A percentile compares a stretch with the other conserved stretches of the same genome.
phyloP scores from a whole-genome alignment of 2,113 vertebrate genomes.

The Egretta garzetta region DNA sequence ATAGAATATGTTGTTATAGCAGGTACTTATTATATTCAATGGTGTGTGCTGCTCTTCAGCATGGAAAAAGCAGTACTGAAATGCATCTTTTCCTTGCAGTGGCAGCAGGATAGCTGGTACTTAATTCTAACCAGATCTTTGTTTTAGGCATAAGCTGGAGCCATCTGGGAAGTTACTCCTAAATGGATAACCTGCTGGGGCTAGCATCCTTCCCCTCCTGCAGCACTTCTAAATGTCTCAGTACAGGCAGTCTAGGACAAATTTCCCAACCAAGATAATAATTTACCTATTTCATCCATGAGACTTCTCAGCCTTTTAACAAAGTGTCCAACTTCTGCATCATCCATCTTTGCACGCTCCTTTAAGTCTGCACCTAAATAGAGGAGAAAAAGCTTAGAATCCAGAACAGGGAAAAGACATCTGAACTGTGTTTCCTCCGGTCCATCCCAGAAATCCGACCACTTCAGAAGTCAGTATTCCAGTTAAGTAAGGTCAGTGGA shows the following conservation, averaged over 20 bases:
- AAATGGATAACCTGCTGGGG: neutral
- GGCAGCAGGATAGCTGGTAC: neutral
- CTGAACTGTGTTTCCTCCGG: neutral
- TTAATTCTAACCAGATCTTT: neutral
- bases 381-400: neutral
- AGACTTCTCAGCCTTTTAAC: slow-evolving; percentile 87
- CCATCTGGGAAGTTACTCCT: neutral
- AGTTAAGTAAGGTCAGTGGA: neutral
- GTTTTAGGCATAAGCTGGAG: neutral
- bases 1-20: neutral
- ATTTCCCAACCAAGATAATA: neutral
- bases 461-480: neutral
- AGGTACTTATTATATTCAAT: neutral
- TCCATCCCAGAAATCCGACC: neutral
- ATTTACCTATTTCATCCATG: slow-evolving; percentile 92
- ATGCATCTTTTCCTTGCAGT: neutral
- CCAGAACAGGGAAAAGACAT: neutral
- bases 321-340: slow-evolving; percentile 83
- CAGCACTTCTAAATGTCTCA: neutral
- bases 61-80: neutral
- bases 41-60: neutral
- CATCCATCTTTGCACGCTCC: slow-evolving; percentile 87
- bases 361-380: slow-evolving; percentile 91
- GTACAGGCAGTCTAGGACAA: neutral
- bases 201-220: neutral